Evolutionary conservation across 2,888 invertebrate genomes (phyloP), one percentile per base, ranked within the genome.

Genomic region (Thera britannica): DNA sequence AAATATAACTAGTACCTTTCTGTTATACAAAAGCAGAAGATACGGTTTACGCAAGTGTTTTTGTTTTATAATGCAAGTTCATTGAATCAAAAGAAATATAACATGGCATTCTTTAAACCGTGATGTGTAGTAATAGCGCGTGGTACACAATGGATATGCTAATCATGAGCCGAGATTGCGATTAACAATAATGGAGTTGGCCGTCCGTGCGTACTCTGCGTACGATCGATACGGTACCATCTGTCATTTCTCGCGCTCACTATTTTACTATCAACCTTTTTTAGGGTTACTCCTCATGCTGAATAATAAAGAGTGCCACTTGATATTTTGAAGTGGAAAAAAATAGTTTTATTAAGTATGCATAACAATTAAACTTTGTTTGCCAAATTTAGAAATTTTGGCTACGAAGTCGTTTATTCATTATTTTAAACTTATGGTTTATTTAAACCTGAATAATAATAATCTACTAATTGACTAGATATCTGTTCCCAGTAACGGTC

Each of bases 121-220:
- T 23, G 23, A 23, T 23, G 71, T 68, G 62, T 80, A 86, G 85
- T 87, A 86, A 75, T 80, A 80, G 79, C 76, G 78, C 80, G 80
- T 79, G 73, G 78, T 77, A 76, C 79, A 89, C 91, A 91, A 91
- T 91, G 83, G 87, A 73, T 92, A 92, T 92, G 92, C 81, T 92
- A 92, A 92, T 92, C 88, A 81, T 76, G 77, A 72, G 83, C 78
- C 76, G 87, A 88, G 90, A 90, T 90, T 87, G 84, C 83, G 87
- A 90, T 89, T 88, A 86, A 87, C 84, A 63, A 88, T 88, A 90
- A 87, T 84, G 83, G 83, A 78, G 76, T 77, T 78, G 77, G 71
- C 79, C 79, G 81, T 72, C 80, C 79, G 77, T 79, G 77, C 74
- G 77, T 79, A 81, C 81, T 79, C 56, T 41, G 78, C 75, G 78